phyloP scores from a whole-genome alignment of 2,797 vertebrate genomes.

The Siniperca undulata region DNA sequence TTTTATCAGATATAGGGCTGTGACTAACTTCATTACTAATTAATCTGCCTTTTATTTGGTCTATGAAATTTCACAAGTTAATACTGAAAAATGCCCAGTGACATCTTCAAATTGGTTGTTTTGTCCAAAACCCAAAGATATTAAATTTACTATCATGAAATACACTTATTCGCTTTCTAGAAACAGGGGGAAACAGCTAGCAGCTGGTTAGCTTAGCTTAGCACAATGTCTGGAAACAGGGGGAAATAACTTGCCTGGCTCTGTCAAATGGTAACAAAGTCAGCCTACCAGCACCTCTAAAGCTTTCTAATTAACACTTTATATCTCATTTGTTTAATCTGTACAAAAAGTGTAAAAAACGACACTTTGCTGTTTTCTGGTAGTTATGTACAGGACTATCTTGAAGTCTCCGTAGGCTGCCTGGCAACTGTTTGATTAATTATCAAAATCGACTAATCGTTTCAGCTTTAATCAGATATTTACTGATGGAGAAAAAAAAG shows the following conservation, averaged over 20 bases:
- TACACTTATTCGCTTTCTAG: too few species aligned
- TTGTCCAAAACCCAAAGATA: neutral
- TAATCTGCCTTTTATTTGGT: neutral
- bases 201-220: too few species aligned
- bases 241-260: neutral
- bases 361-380: neutral
- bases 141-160: neutral
- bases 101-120: too few species aligned
- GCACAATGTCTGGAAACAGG: too few species aligned
- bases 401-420: neutral
- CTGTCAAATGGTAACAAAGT: neutral
- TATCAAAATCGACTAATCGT: neutral
- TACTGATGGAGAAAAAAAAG: neutral
- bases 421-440: neutral
- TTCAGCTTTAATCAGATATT: neutral
- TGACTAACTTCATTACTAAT: neutral
- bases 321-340: neutral
- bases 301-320: neutral
- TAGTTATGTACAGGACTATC: neutral
- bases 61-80: neutral
- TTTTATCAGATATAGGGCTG: neutral
- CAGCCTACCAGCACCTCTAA: neutral
- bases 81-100: neutral
- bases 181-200: neutral
- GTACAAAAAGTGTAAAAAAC: neutral